These are phyloP conservation scores for Gracilinanus agilis DNA, from an alignment of 2,113 vertebrate species.

Conservation along the genomic window DNA sequence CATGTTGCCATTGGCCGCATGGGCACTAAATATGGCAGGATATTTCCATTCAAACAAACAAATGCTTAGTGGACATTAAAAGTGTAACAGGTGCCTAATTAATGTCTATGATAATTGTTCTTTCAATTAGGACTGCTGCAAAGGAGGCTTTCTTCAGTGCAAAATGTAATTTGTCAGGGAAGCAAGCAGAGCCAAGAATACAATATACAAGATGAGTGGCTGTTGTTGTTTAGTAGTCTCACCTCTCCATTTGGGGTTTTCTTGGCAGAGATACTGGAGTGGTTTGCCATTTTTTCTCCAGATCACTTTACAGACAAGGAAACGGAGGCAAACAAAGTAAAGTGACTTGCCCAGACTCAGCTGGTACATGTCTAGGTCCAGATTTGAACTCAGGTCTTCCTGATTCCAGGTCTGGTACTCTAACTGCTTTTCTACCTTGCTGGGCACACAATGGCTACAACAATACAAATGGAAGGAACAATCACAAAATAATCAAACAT, in stretches of 20 bases:
- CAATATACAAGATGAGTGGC: neutral
- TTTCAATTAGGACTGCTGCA: neutral
- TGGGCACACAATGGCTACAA: too few species aligned
- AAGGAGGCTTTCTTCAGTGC: neutral
- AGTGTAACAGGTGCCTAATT: constrained; percentile 4
- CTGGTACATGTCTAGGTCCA: too few species aligned
- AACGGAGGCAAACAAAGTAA: too few species aligned
- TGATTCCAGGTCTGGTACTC: too few species aligned
- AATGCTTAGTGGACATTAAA: neutral
- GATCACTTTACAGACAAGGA: too few species aligned
- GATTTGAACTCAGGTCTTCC: too few species aligned
- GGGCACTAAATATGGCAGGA: neutral
- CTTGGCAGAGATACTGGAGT: too few species aligned
- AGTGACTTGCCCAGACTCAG: too few species aligned
- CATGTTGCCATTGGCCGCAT: neutral
- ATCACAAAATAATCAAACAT: neutral
- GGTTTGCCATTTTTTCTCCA: too few species aligned
- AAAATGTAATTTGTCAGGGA: neutral
- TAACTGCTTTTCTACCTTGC: too few species aligned
- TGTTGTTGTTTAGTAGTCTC: too few species aligned
- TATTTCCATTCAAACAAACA: constrained; percentile 20
- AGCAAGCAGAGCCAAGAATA: neutral
- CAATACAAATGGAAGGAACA: neutral
- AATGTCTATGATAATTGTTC: neutral
- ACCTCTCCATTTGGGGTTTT: too few species aligned